These are phyloP conservation scores for Rhopalosiphum nymphaeae DNA, from an alignment of 2,888 invertebrate species.

Conservation along the genomic window DNA sequence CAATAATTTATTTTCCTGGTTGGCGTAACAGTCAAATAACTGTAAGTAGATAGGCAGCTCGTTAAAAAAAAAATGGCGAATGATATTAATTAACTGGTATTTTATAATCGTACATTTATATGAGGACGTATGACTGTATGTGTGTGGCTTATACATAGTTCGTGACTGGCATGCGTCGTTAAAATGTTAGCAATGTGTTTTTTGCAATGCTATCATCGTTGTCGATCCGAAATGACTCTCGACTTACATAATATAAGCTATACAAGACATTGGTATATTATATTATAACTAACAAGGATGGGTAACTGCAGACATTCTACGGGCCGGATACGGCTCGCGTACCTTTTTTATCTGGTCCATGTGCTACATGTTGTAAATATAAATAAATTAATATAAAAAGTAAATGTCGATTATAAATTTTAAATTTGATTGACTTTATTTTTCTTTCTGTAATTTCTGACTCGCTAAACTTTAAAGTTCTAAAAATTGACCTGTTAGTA, in stretches of 20 bases:
- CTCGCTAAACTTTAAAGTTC: too few relatives aligned
- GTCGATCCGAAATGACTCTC: slow-evolving; percentile 14
- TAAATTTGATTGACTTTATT: too few relatives aligned
- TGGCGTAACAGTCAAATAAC: background rate
- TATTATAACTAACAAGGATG: background rate
- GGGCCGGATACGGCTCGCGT: too few relatives aligned
- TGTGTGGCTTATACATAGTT: background rate
- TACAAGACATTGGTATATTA: background rate
- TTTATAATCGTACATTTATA: slow-evolving; percentile 41
- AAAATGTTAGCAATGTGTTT: slow-evolving; percentile 36
- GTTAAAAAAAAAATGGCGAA: slow-evolving; percentile 21
- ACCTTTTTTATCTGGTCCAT: too few relatives aligned
- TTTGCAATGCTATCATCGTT: background rate
- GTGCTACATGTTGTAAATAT: too few relatives aligned
- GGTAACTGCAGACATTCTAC: too few relatives aligned
- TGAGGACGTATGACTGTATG: background rate
- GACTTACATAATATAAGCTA: background rate
- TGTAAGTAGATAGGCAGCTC: slow-evolving; percentile 13
- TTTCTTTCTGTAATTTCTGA: too few relatives aligned
- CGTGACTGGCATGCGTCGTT: slow-evolving; percentile 43
- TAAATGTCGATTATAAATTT: too few relatives aligned
- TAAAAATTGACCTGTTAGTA: too few relatives aligned
- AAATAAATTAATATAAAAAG: too few relatives aligned
- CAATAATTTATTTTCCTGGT: background rate
- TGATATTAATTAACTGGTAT: slow-evolving; percentile 51